phyloP scores from a whole-genome alignment of 1,140 invertebrate species.

The Polypedilum vanderplanki region DNA sequence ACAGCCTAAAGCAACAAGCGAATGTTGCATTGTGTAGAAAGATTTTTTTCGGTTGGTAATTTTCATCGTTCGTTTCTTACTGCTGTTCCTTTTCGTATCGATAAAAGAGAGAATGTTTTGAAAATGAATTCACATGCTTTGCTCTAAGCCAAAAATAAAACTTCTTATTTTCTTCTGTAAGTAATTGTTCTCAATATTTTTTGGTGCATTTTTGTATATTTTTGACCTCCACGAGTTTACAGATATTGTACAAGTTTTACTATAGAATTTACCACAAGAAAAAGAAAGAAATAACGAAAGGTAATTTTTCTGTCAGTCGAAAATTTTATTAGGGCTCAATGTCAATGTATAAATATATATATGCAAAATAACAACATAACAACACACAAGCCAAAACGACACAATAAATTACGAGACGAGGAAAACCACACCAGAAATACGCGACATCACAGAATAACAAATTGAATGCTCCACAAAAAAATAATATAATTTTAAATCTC shows the following conservation, averaged over 20 bases:
- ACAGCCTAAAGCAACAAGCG: constrained; percentile 5
- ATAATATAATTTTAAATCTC: no score
- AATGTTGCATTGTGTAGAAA: neutral
- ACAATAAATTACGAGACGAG: constrained; percentile 16
- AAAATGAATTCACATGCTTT: neutral
- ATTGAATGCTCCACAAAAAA: constrained; percentile 27
- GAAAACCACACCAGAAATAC: constrained; percentile 19
- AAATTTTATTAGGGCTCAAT: neutral
- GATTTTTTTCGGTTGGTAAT: neutral
- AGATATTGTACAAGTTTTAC: no score
- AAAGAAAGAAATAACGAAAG: no score
- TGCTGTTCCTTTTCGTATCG: neutral
- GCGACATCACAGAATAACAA: constrained; percentile 21
- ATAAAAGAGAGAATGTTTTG: neutral
- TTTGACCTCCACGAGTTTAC: neutral
- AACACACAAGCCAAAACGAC: neutral
- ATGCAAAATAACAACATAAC: neutral
- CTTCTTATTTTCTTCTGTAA: neutral
- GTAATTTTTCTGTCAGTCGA: no score
- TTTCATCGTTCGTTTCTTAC: neutral
- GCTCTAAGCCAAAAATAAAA: neutral
- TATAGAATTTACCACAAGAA: no score
- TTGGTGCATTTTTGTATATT: no score
- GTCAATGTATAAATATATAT: constrained; percentile 16
- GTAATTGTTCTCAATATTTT: neutral